Base-by-base conservation (phyloP, 2,888 invertebrate genomes). In the Hecatera dysodea region DNA sequence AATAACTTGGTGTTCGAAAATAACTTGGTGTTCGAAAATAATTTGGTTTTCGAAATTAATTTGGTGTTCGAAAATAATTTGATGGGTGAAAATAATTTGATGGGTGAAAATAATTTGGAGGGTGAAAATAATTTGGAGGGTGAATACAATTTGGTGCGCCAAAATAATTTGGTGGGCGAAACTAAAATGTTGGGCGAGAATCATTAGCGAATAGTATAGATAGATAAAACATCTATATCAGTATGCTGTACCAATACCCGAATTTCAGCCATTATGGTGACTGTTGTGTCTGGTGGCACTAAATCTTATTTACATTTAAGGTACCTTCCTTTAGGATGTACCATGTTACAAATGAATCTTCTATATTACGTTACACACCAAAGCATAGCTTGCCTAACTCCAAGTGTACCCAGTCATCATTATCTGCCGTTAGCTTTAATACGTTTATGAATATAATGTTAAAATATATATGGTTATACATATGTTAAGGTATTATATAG, bases 361-460 rank as follows among this genome's bases (percentile, higher is more conserved):
- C 15, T 17, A 15, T 39, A 15, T 39, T 39, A n/a, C n/a, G 27
- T 57, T 80, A 60, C 68, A 64, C 44, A 4, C 4, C 6, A 61
- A 42, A 67, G 67, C 17, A 56, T 67, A 11, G 27, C 9, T 8
- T 8, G 0, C 63, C 27, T 67, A 56, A 74, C 39, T 63, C 15
- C 67, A 77, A 76, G 61, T 62, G 64, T 65, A 65, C 67, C 53
- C 64, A 81, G 78, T 64, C 72, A 67, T 77, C 72, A 67, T 79
- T 79, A 81, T 52, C 50, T 50, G 53, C 78, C 71, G 81, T 78
- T 72, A 81, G 57, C 57, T 76, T 81, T 55, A 76, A 76, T 75
- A 74, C 61, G 50, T 56, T 77, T 77, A 77, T 77, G 63, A 67
- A 79, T 72, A 73, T 67, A 73, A 59, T 67, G 46, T 52, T 72